These are phyloP conservation scores for Agrotis ipsilon DNA, from an alignment of 2,888 invertebrate species.

Conservation along the genomic window DNA sequence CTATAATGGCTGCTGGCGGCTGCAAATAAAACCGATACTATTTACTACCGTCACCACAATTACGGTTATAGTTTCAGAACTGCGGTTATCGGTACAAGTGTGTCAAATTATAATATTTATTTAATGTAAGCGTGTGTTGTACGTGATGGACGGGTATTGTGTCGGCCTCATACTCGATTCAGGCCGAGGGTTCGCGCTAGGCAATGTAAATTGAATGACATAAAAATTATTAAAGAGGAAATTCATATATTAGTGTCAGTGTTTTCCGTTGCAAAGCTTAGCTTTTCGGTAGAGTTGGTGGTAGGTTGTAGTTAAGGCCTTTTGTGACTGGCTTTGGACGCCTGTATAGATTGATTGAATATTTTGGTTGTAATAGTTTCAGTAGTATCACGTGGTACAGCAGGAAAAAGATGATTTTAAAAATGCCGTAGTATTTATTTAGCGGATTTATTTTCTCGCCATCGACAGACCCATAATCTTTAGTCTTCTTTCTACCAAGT, in stretches of 20 bases:
- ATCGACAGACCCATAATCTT: not conserved
- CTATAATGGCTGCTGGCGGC: constrained; percentile 4
- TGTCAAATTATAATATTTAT: constrained; percentile 82
- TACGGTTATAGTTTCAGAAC: constrained; percentile 67
- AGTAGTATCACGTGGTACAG: not conserved
- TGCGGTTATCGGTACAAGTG: constrained; percentile 74
- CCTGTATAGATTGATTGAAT: not conserved
- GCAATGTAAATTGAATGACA: constrained; percentile 61
- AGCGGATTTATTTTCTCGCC: no score
- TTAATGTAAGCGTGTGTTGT: constrained; percentile 64
- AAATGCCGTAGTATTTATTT: no score
- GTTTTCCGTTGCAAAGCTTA: constrained; percentile 27
- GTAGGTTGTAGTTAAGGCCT: not conserved
- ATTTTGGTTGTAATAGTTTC: not conserved
- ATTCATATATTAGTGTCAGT: constrained; percentile 45
- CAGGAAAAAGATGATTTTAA: no score
- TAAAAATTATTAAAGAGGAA: constrained; percentile 55
- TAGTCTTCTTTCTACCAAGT: no score
- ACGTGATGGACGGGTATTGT: constrained; percentile 78
- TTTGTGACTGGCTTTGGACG: not conserved
- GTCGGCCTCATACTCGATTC: constrained; percentile 75
- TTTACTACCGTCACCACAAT: constrained; percentile 61
- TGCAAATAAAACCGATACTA: constrained; percentile 25
- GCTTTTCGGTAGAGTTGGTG: not conserved
- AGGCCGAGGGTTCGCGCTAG: constrained; percentile 69